Evolutionary conservation across 2,888 invertebrate genomes (phyloP).

Genomic region (Sphecodes monilicornis): DNA sequence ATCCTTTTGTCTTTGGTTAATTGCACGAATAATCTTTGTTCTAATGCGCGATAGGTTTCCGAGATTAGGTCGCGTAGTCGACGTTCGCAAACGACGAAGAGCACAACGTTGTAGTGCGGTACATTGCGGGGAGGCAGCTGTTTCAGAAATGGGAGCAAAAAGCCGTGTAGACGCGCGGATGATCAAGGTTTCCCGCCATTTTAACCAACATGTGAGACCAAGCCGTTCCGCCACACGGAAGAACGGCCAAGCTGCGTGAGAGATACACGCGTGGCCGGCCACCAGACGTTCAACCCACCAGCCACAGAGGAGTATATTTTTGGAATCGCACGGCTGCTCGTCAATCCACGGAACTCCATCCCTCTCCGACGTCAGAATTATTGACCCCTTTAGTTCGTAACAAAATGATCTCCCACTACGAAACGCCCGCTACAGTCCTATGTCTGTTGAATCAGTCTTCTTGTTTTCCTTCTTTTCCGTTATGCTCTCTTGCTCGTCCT

Average conservation of each 20-base stretch:
- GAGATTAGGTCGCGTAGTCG: not conserved
- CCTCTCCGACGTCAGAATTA: slow-evolving; percentile 63
- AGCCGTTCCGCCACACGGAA: slow-evolving; percentile 51
- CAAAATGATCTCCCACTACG: slow-evolving; percentile 50
- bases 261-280: slow-evolving; percentile 60
- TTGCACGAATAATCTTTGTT: not conserved
- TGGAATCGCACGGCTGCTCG: slow-evolving; percentile 66
- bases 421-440: not conserved
- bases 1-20: not conserved
- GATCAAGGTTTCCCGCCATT: slow-evolving; percentile 62
- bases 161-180: slow-evolving; percentile 18
- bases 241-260: slow-evolving; percentile 34
- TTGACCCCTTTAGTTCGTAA: slow-evolving; percentile 65
- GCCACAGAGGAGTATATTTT: slow-evolving; percentile 64
- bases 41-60: not conserved
- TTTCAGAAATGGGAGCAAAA: slow-evolving; percentile 29
- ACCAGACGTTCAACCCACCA: slow-evolving; percentile 61
- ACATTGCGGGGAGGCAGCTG: not conserved
- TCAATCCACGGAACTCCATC: slow-evolving; percentile 59
- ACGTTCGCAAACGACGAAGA: not conserved
- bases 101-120: not conserved
- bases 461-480: not conserved
- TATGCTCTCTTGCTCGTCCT: not conserved
- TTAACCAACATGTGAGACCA: slow-evolving; percentile 43
- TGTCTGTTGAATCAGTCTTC: not conserved